Percentiles rank a stretch among this genome's conserved stretches.
Conservation (phyloP, 2,113 vertebrate species). For the Corythornis madagascariensis region DNA sequence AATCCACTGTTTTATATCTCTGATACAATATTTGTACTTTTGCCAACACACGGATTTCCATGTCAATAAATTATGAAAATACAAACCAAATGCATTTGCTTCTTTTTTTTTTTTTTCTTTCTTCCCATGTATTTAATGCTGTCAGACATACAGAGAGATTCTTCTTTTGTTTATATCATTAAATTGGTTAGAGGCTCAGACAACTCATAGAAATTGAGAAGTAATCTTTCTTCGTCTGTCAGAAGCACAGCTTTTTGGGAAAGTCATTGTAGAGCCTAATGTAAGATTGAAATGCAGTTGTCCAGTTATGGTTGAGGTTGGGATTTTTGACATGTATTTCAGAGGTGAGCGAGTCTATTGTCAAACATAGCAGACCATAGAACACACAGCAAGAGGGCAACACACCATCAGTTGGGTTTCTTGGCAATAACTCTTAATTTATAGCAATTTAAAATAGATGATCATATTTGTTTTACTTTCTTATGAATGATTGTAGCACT, state of each 20-base stretch:
- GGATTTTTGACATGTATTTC: conserved; percentile 5
- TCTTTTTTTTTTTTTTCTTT: not conserved
- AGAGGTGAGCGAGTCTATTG: not conserved
- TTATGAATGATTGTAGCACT: conserved; percentile 19
- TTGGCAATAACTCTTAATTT: not conserved
- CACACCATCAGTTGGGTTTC: not conserved
- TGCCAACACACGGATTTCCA: not conserved
- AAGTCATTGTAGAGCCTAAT: not conserved
- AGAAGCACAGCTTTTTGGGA: not conserved
- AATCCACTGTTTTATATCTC: not conserved
- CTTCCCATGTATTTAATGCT: not conserved
- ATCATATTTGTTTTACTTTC: conserved; percentile 38
- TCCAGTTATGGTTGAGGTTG: not conserved
- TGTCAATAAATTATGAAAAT: not conserved
- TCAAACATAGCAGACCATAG: not conserved
- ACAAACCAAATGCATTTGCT: not conserved
- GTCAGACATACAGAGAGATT: not conserved
- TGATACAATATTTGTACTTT: not conserved
- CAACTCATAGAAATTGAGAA: not conserved
- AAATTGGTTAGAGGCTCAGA: not conserved
- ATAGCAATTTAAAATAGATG: not conserved
- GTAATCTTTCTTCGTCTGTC: not conserved
- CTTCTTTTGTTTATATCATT: not conserved
- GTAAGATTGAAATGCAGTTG: not conserved
- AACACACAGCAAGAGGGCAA: not conserved